phyloP scores from a whole-genome alignment of 2,888 invertebrate genomes.

The Pocota personata region DNA sequence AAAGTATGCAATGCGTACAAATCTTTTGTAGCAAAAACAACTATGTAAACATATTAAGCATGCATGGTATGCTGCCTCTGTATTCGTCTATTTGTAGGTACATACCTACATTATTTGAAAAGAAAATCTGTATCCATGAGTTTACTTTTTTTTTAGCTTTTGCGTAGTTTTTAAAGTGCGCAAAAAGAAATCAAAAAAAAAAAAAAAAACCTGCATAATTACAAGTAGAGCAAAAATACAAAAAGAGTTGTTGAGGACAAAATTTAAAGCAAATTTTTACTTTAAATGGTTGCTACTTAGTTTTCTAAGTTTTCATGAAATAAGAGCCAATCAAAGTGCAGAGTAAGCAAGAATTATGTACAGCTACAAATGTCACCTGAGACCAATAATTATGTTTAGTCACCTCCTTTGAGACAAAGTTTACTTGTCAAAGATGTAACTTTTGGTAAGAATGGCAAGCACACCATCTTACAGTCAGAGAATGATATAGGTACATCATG shows the following conservation, averaged over 20 bases:
- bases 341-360: neutral
- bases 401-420: too few species aligned
- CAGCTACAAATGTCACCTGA: too few species aligned
- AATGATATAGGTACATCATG: too few species aligned
- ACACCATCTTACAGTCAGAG: too few species aligned
- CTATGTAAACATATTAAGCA: constrained; percentile 63
- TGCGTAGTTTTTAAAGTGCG: constrained; percentile 43
- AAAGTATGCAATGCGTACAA: constrained; percentile 72
- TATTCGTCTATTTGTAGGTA: neutral
- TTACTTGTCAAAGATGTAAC: too few species aligned
- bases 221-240: neutral
- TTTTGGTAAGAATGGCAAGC: too few species aligned
- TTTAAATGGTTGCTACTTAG: neutral
- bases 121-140: constrained; percentile 33
- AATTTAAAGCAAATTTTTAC: neutral
- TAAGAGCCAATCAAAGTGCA: too few species aligned
- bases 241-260: too few species aligned
- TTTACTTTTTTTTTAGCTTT: neutral
- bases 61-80: constrained; percentile 32
- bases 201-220: neutral
- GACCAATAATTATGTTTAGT: too few species aligned
- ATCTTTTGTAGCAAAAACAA: constrained; percentile 66
- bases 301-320: too few species aligned
- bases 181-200: constrained; percentile 4
- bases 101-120: constrained; percentile 25